Evolutionary conservation across 2,797 vertebrate genomes (phyloP), one percentile per base, ranked within the genome.

Genomic region (Urosaurus nigricauda): DNA sequence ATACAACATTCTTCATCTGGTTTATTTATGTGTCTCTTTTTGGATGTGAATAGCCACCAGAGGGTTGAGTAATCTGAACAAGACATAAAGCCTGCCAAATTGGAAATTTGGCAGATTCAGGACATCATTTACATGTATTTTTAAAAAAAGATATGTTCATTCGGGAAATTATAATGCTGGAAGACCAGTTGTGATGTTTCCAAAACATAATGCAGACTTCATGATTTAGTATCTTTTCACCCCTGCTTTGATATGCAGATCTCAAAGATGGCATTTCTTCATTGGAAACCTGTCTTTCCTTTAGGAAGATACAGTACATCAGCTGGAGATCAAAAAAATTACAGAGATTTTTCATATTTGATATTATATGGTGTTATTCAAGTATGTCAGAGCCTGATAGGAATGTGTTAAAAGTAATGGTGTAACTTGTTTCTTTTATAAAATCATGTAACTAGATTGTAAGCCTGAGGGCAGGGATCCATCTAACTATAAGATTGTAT

Each of bases 11-110:
- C 47, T 35, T 5, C 1, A 78, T 13, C 74, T 92, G 37, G 56
- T 71, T 94, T 91, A 82, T 90, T 90, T 80, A 86, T 91, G 56
- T 17, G 4, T 1, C 32, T 40, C 21, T 0, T 0, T 88, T 90
- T 86, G 51, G 63, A 91, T 82, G 35, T 14, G 29, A 79, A 19
- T 58, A 70, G 79, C 81, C 47, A 88, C 82, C n/a, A 84, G 24
- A 85, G 0, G 79, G 65, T 11, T 89, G 70, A 77, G 71, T 47
- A 83, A 79, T 80, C 91, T 86, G 71, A 92, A 87, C 82, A 87
- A 78, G 71, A 75, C 70, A 1, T 0, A 2, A 14, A 83, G 32
- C 43, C 79, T 89, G 87, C 70, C 58, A 70, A 85, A 88, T 81
- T 82, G 84, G 65, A 92, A 1, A 2, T 5, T 0, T 40, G 12